These are phyloP conservation scores for Notiomystis cincta DNA, from an alignment of 2,113 vertebrate species.

Conservation along the genomic window DNA sequence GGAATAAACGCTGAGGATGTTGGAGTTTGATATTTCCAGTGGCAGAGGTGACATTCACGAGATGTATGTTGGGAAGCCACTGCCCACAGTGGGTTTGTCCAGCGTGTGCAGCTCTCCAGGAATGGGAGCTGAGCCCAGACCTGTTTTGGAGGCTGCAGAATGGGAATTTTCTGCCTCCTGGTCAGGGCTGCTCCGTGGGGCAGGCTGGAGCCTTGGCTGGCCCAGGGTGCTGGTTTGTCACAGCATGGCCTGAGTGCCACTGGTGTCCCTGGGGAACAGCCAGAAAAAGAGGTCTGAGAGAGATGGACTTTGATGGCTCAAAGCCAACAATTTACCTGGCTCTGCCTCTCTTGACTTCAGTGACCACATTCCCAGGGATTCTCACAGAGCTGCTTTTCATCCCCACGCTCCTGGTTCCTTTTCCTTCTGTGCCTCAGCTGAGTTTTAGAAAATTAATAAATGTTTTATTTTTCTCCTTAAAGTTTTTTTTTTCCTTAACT, in stretches of 20 bases:
- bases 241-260: fast-evolving
- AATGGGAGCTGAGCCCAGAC: fast-evolving
- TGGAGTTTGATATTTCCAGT: slow-evolving; percentile 7
- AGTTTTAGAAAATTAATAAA: background rate
- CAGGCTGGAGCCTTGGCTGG: background rate
- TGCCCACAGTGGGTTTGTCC: background rate
- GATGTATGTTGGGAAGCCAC: background rate
- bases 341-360: background rate
- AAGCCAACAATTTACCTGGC: fast-evolving
- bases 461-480: background rate
- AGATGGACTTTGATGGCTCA: background rate
- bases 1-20: background rate
- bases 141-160: background rate
- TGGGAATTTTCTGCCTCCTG: background rate
- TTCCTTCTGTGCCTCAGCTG: background rate
- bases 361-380: background rate
- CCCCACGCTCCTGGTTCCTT: fast-evolving
- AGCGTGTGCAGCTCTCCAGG: background rate
- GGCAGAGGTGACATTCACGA: slow-evolving; percentile 12
- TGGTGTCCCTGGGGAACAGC: background rate
- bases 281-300: background rate
- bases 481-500: background rate
- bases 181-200: background rate
- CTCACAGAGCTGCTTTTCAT: fast-evolving
- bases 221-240: background rate